phyloP scores from a whole-genome alignment of 2,888 invertebrate genomes.

The Diploptera punctata region DNA sequence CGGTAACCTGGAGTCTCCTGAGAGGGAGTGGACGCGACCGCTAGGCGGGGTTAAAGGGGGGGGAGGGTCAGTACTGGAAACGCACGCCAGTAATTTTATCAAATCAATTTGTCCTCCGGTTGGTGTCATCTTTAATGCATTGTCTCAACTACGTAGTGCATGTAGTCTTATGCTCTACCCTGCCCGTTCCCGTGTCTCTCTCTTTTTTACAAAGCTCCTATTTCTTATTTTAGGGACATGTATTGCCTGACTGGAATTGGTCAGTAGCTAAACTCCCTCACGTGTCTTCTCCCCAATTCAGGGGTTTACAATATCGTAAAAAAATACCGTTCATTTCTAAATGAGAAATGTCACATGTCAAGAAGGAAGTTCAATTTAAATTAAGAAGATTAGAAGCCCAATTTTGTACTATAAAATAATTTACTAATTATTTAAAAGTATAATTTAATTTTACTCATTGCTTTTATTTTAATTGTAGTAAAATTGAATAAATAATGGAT shows the following conservation, averaged over 20 bases:
- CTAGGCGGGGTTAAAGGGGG: background rate
- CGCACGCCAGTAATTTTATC: slow-evolving; percentile 41
- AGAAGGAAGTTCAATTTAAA: too few relatives aligned
- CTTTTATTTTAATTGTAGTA: too few relatives aligned
- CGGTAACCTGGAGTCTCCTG: slow-evolving; percentile 26
- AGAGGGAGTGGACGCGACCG: background rate
- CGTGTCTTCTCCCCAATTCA: background rate
- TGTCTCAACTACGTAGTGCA: slow-evolving; percentile 9
- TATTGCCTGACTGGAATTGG: slow-evolving; percentile 40
- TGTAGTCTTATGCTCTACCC: slow-evolving; percentile 9
- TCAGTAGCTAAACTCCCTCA: slow-evolving; percentile 25
- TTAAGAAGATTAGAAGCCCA: too few relatives aligned
- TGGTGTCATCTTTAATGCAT: slow-evolving; percentile 43
- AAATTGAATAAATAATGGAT: too few relatives aligned
- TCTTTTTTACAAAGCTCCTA: slow-evolving; percentile 4
- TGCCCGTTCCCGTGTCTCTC: background rate
- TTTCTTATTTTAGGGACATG: slow-evolving; percentile 24
- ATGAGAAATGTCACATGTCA: too few relatives aligned
- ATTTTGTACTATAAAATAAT: too few relatives aligned
- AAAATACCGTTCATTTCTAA: too few relatives aligned
- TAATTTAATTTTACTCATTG: too few relatives aligned
- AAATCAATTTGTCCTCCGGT: slow-evolving; percentile 39
- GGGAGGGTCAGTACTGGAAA: slow-evolving; percentile 10
- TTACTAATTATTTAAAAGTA: too few relatives aligned
- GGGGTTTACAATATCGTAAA: slow-evolving; percentile 11